Evolutionary conservation across 2,113 vertebrate genomes (phyloP).

Genomic region (Lanius ludovicianus): DNA sequence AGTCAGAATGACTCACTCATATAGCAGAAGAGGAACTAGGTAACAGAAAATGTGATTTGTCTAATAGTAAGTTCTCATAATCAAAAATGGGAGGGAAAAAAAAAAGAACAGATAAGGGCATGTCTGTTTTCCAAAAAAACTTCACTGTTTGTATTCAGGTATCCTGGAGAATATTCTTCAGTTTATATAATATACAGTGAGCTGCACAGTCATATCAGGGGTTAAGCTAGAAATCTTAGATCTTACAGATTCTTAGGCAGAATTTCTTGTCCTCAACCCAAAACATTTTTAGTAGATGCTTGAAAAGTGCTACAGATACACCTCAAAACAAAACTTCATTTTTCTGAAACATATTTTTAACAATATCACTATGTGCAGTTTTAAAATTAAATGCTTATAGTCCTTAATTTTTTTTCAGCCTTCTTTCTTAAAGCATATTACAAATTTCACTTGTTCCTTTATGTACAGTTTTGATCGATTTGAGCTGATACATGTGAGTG

Average conservation of each 20-base stretch:
- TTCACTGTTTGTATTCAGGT: background rate
- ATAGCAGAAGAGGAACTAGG: conserved; percentile 14
- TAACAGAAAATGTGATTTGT: background rate
- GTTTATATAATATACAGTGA: background rate
- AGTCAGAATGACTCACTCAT: conserved; percentile 59
- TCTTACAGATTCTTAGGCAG: background rate
- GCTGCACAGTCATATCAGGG: background rate
- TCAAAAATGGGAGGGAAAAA: background rate
- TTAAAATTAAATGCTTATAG: background rate
- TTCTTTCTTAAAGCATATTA: background rate
- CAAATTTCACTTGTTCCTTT: background rate
- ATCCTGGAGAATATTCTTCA: background rate
- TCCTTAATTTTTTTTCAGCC: background rate
- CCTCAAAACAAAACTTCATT: background rate
- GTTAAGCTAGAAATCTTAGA: background rate
- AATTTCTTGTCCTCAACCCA: background rate
- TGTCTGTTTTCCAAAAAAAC: background rate
- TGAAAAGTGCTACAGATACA: background rate
- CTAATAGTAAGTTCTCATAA: background rate
- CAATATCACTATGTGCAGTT: background rate
- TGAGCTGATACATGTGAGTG: background rate
- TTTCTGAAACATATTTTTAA: background rate
- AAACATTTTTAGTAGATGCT: background rate
- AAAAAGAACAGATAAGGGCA: background rate
- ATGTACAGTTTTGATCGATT: background rate